Evolutionary conservation across 2,113 vertebrate genomes (phyloP), one percentile per base, ranked within the genome.

Genomic region (Acanthochromis polyacanthus): DNA sequence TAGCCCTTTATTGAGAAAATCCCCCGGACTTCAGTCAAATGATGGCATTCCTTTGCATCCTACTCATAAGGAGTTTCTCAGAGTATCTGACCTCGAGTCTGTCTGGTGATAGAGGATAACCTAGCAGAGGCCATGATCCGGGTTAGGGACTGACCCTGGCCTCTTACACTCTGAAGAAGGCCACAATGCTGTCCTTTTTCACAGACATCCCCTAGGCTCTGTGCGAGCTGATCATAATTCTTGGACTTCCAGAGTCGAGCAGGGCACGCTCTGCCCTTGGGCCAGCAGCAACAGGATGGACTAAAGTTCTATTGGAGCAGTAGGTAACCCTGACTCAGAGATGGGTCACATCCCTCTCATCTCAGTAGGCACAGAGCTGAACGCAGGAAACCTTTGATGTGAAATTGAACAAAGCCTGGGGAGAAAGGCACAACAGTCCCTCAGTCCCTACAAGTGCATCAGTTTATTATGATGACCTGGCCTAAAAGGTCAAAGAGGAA

Each of bases 381-480:
- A 12, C 0, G 43, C 80, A 71, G 83, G 78, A 86, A 83, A 70
- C 67, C 90, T 94, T 93, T 94, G 92, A 93, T 92, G 86, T 71
- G 62, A 80, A 82, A 64, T 79, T 56, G 75, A 76, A 65, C 51
- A 20, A 67, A 66, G 82, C 82, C 71, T n/a, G 45, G 22, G 71
- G 81, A 83, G 45, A 78, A 65, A 80, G 75, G 56, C 43, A 71
- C 53, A 67, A 62, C 52, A 62, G 36, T 50, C 68, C 43, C 43
- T 67, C 52, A 62, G 36, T 50, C 68, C 43, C 43, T 67, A 75
- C 55, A 59, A 82, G 60, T 70, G 78, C 85, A 85, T 85, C 5
- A 40, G 68, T 90, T 85, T 87, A 92, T 93, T 94, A 89, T 91
- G 89, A 90, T 89, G 93, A 92, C 91, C 90, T 82, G 84, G 63